phyloP scores from a whole-genome alignment of 2,888 invertebrate species.

The Philhelius pedissequus region DNA sequence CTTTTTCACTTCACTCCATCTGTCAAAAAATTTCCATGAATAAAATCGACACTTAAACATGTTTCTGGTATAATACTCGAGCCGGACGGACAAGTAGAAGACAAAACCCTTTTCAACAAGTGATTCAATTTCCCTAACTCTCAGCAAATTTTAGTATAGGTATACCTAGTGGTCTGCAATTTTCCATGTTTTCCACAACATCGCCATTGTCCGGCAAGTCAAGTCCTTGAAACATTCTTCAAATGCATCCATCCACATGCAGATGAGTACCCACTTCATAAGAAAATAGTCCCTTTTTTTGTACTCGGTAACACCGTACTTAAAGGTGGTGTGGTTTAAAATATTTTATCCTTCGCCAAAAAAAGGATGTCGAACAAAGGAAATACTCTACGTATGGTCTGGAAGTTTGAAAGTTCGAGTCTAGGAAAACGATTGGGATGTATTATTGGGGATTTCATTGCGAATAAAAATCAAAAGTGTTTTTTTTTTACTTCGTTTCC shows the following conservation, averaged over 20 bases:
- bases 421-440: constrained; percentile 35
- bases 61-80: constrained; percentile 30
- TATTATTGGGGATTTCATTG: constrained; percentile 30
- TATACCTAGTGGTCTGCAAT: constrained; percentile 43
- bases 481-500: neutral
- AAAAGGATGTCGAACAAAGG: constrained; percentile 50
- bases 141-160: neutral
- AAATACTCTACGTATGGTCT: constrained; percentile 59
- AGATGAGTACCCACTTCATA: constrained; percentile 58
- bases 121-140: constrained; percentile 23
- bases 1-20: neutral
- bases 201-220: constrained; percentile 56
- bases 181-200: constrained; percentile 53
- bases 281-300: constrained; percentile 26
- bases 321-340: constrained; percentile 56
- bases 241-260: constrained; percentile 65
- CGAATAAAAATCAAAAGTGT: constrained; percentile 55
- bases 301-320: constrained; percentile 6
- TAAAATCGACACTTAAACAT: constrained; percentile 34
- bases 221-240: constrained; percentile 46
- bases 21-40: constrained; percentile 11
- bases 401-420: constrained; percentile 22
- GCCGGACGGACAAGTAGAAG: neutral
- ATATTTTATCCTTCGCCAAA: constrained; percentile 31
- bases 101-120: constrained; percentile 43